Evolutionary conservation across 2,797 vertebrate species (phyloP).

Genomic region (Numenius phaeopus): DNA sequence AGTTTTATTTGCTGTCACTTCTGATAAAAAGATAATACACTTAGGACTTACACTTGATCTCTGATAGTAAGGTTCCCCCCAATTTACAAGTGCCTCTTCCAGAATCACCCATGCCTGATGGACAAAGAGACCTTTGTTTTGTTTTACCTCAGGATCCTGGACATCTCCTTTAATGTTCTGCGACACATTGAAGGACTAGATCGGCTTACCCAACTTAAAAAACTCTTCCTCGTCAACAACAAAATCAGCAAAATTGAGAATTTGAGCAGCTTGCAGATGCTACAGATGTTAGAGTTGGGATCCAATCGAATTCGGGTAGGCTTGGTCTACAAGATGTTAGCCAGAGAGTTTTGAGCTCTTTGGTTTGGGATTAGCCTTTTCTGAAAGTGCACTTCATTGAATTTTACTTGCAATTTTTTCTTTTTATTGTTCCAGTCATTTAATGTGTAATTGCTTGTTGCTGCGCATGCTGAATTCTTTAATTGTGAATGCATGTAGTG

Average conservation of each 20-base stretch:
- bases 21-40: background rate
- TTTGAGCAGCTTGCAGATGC: constrained; percentile 85
- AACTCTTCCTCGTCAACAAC: constrained; percentile 97
- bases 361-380: background rate
- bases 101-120: background rate
- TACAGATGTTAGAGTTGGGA: constrained; percentile 96
- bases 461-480: background rate
- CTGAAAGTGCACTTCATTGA: background rate
- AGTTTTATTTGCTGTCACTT: background rate
- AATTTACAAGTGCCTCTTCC: background rate
- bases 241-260: constrained; percentile 93
- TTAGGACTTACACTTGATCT: background rate
- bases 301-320: constrained; percentile 97
- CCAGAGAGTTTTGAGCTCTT: background rate
- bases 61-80: background rate
- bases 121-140: background rate
- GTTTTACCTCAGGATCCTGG: constrained; percentile 87
- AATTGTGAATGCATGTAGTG: background rate
- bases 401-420: background rate
- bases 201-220: constrained; percentile 87
- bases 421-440: background rate
- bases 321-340: background rate
- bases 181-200: constrained; percentile 94
- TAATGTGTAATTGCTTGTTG: background rate
- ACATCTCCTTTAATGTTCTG: constrained; percentile 94